phyloP scores from a whole-genome alignment of 2,797 vertebrate genomes.

The Pseudopleuronectes americanus region DNA sequence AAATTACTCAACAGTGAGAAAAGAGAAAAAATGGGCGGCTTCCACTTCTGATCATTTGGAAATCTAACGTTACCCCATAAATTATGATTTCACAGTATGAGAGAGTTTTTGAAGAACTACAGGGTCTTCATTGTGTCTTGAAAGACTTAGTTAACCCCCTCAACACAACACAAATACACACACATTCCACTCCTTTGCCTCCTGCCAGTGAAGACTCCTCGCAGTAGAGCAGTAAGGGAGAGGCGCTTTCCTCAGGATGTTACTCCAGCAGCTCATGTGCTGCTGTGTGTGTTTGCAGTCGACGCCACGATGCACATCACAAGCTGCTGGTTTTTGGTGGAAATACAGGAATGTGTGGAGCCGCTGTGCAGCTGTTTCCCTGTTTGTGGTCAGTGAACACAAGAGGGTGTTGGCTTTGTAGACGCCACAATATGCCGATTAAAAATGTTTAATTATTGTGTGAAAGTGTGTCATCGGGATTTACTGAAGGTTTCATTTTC shows the following conservation, averaged over 20 bases:
- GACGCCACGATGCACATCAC: slow-evolving; percentile 18
- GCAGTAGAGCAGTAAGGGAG: slow-evolving; percentile 53
- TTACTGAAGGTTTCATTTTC: no score
- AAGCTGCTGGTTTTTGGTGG: slow-evolving; percentile 20
- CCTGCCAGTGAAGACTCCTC: slow-evolving; percentile 50
- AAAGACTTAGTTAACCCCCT: slow-evolving; percentile 7
- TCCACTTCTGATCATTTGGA: not conserved
- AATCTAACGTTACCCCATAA: not conserved
- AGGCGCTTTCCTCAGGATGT: slow-evolving; percentile 75
- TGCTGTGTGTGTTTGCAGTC: slow-evolving; percentile 45
- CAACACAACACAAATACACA: not conserved
- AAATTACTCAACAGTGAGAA: slow-evolving; percentile 1
- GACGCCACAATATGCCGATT: slow-evolving; percentile 10
- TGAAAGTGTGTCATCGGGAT: no score
- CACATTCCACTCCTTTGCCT: slow-evolving; percentile 17
- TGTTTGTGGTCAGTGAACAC: slow-evolving; percentile 22
- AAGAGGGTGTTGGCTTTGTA: slow-evolving; percentile 4
- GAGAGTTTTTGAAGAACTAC: not conserved
- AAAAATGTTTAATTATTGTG: no score
- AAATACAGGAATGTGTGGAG: slow-evolving; percentile 27
- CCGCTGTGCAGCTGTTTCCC: slow-evolving; percentile 25
- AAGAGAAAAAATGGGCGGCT: not conserved
- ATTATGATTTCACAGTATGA: not conserved
- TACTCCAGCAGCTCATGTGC: slow-evolving; percentile 37
- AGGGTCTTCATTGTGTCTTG: not conserved